These are phyloP conservation scores for Pyrrhia umbra DNA, from an alignment of 2,888 invertebrate species.

Conservation along the genomic window DNA sequence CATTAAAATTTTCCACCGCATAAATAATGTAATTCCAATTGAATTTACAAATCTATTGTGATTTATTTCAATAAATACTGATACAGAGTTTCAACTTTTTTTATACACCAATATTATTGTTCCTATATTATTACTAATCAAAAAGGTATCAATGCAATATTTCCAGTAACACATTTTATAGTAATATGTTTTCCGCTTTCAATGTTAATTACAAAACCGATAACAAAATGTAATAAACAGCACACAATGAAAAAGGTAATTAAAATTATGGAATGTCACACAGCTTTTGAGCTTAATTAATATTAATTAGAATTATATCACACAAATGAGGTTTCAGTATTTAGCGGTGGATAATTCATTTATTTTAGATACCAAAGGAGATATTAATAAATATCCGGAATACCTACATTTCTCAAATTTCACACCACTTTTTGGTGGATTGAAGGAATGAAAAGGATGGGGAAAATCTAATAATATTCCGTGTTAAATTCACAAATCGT, in stretches of 20 bases:
- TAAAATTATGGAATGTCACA: slow-evolving; percentile 18
- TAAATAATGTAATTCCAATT: neutral
- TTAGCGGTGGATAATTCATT: neutral
- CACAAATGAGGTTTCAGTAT: slow-evolving; percentile 26
- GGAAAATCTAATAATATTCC: slow-evolving; percentile 63
- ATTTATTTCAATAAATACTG: neutral
- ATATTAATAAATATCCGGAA: neutral
- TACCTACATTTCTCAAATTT: slow-evolving; percentile 7
- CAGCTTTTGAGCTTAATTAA: slow-evolving; percentile 38
- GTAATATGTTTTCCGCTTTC: neutral
- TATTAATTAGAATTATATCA: slow-evolving; percentile 33
- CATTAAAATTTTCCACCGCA: neutral
- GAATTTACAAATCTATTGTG: neutral
- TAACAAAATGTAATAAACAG: slow-evolving; percentile 30
- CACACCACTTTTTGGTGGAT: slow-evolving; percentile 18
- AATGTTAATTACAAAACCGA: slow-evolving; percentile 24
- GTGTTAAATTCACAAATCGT: slow-evolving; percentile 67
- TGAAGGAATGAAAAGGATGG: slow-evolving; percentile 10
- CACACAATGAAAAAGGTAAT: slow-evolving; percentile 22
- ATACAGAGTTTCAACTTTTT: neutral
- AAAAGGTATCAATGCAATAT: neutral
- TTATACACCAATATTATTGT: neutral
- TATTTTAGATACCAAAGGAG: neutral
- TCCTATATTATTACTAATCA: neutral
- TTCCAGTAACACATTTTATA: neutral